Conservation (phyloP, 2,797 vertebrate genomes). For the Cuculus canorus region DNA sequence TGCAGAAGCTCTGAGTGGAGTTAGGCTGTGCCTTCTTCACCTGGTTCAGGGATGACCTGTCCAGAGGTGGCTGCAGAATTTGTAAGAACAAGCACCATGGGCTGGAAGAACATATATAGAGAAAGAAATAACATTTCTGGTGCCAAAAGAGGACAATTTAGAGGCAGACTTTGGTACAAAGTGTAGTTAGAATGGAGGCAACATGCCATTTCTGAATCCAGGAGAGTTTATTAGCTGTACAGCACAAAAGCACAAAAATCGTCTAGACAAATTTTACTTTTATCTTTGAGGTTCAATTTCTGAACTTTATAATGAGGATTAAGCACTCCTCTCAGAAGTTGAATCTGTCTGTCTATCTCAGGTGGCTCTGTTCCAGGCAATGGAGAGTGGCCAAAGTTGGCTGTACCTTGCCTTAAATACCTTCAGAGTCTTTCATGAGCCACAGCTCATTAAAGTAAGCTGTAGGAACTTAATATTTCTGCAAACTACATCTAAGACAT, state of each 20-base stretch:
- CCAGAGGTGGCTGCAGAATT: background rate
- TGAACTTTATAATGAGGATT: background rate
- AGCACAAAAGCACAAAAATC: background rate
- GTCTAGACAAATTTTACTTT: background rate
- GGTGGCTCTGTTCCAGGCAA: background rate
- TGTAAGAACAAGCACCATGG: background rate
- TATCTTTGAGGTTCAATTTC: background rate
- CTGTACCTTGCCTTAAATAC: conserved; percentile 8
- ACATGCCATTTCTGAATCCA: background rate
- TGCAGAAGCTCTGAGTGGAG: background rate
- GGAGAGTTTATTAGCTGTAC: background rate
- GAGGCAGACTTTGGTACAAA: background rate
- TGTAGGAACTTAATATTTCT: conserved; percentile 10
- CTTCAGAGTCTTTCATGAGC: background rate
- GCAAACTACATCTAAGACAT: background rate
- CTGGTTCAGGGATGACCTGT: background rate
- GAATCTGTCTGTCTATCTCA: background rate
- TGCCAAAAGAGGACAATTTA: background rate
- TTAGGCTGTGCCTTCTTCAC: background rate
- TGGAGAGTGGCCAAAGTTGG: background rate
- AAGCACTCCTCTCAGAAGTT: background rate
- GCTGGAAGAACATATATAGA: background rate
- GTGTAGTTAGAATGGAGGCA: background rate
- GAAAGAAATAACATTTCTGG: background rate
- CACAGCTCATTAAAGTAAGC: background rate